Percentiles rank a stretch among this genome's conserved stretches.
Evolutionary conservation across 2,888 invertebrate genomes (phyloP).

Genomic region (Tridacna crocea): DNA sequence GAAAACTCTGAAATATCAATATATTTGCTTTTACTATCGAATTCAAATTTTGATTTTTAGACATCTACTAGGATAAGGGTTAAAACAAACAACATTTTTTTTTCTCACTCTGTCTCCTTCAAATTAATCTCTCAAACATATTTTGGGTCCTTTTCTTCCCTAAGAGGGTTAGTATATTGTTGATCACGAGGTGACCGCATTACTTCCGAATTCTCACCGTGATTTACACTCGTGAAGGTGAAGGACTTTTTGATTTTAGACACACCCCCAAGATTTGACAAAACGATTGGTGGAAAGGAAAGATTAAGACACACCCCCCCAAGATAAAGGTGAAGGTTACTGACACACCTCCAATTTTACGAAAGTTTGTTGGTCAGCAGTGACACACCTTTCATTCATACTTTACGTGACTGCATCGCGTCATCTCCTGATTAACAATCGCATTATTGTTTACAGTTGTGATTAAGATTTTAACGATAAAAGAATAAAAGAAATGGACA

Average conservation of each 20-base stretch:
- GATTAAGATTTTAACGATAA: slow-evolving; percentile 5
- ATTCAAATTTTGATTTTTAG: no score
- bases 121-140: no score
- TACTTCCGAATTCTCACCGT: slow-evolving; percentile 9
- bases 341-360: slow-evolving; percentile 28
- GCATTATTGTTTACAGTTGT: slow-evolving; percentile 12
- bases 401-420: slow-evolving; percentile 2
- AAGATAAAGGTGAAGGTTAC: slow-evolving; percentile 23
- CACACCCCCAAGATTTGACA: slow-evolving; percentile 36
- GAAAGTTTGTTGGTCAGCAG: background rate
- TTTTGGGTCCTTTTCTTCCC: no score
- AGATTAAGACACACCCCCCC: background rate
- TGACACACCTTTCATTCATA: slow-evolving; percentile 20
- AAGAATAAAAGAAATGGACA: background rate
- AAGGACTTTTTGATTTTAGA: slow-evolving; percentile 29
- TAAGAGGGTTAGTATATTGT: no score
- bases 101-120: no score
- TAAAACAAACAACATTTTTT: no score
- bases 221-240: slow-evolving; percentile 27
- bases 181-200: background rate
- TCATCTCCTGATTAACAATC: slow-evolving; percentile 2
- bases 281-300: slow-evolving; percentile 33
- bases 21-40: no score
- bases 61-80: no score
- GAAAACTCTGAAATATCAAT: no score